Percentiles rank a stretch among this genome's conserved stretches.
phyloP scores from a whole-genome alignment of 2,797 vertebrate species.

The Podarcis lilfordi region DNA sequence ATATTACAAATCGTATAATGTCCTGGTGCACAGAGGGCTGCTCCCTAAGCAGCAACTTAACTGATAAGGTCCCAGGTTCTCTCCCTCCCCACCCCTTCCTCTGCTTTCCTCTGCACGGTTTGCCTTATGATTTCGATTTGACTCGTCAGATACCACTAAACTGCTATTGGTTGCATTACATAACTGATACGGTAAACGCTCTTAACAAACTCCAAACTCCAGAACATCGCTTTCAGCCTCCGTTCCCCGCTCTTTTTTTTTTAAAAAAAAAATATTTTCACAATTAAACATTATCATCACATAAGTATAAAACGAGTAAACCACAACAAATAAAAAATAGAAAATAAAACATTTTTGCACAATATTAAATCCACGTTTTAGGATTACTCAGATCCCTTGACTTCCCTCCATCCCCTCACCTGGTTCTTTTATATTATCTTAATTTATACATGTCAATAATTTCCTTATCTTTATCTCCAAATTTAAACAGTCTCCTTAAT shows the following conservation, averaged over 20 bases:
- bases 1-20: constrained; percentile 65
- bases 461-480: no score
- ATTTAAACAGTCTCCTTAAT: no score
- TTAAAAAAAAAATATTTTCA: no score
- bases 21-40: constrained; percentile 58
- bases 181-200: constrained; percentile 43
- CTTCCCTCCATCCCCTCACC: no score
- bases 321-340: no score
- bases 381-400: no score
- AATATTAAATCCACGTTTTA: no score
- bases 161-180: constrained; percentile 44
- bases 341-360: no score
- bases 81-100: neutral
- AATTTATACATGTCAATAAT: no score
- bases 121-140: constrained; percentile 55
- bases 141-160: constrained; percentile 52
- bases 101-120: neutral
- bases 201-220: neutral
- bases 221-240: neutral
- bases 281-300: no score
- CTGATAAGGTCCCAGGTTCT: constrained; percentile 47
- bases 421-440: no score
- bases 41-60: constrained; percentile 50
- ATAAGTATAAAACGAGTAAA: no score
- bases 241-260: neutral